Percentiles rank a stretch among this genome's conserved stretches.
These are phyloP conservation scores for Centroberyx gerrardi DNA, from an alignment of 2,797 vertebrate genomes.

Conservation along the genomic window DNA sequence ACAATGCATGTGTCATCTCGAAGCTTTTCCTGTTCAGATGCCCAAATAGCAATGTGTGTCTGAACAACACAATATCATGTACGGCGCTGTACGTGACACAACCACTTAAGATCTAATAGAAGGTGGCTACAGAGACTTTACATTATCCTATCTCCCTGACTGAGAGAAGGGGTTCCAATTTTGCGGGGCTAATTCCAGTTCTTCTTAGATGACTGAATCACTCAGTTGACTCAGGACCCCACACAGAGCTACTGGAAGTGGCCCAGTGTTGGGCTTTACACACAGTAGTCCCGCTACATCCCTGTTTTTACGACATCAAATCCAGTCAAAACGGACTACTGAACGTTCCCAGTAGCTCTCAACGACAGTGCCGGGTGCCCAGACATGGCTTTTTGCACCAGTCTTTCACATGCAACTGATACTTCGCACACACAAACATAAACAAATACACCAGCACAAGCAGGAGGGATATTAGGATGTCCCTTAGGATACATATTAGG, in stretches of 20 bases:
- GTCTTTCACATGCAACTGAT: slow-evolving; percentile 19
- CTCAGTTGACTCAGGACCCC: slow-evolving; percentile 60
- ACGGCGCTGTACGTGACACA: slow-evolving; percentile 76
- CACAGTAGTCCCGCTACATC: slow-evolving; percentile 68
- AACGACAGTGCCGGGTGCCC: slow-evolving; percentile 68
- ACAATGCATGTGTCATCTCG: slow-evolving; percentile 80
- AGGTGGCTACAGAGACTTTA: slow-evolving; percentile 53
- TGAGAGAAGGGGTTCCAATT: slow-evolving; percentile 56
- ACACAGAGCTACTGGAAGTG: slow-evolving; percentile 68
- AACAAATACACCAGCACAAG: slow-evolving; percentile 34
- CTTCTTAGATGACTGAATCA: slow-evolving; percentile 74
- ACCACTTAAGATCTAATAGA: slow-evolving; percentile 80
- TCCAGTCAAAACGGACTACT: slow-evolving; percentile 76
- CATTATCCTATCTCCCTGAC: slow-evolving; percentile 52
- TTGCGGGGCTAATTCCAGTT: slow-evolving; percentile 84
- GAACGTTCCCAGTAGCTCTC: slow-evolving; percentile 68
- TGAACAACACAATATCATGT: slow-evolving; percentile 78
- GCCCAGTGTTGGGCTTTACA: slow-evolving; percentile 65
- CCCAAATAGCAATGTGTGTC: slow-evolving; percentile 78
- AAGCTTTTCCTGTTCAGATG: slow-evolving; percentile 79
- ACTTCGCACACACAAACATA: neutral
- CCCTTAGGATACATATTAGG: no score
- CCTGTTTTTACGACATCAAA: slow-evolving; percentile 75
- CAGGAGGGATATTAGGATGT: neutral
- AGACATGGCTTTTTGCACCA: slow-evolving; percentile 52